Evolutionary conservation across 2,797 vertebrate genomes (phyloP), one percentile per base, ranked within the genome.

Genomic region (Phoebastria nigripes): DNA sequence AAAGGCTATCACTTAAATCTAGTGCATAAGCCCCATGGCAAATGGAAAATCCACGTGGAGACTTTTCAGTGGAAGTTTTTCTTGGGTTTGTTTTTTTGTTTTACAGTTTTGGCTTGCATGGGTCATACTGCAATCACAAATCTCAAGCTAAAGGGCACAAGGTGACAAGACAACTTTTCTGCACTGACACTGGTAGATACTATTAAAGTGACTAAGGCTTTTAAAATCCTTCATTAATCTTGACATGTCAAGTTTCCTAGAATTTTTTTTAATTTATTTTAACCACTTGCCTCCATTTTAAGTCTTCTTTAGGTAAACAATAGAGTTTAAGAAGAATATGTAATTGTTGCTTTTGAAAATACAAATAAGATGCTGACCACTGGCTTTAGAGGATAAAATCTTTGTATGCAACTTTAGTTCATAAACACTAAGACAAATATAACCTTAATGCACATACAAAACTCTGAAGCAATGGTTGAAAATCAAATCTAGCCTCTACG

Each of bases 141-240:
- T 83, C 52, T 94, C 69, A 91, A 88, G 29, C 21, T 82, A 26
- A 94, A 96, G 86, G 95, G 65, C 46, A 78, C 78, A 92, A 92
- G 61, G 51, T 94, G 70, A 62, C 35, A 85, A 83, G 71, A 44
- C 5, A 88, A 59, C 19, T 65, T 81, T 94, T 95, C 79, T 91
- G 22, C 31, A n/a, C 21, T 72, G 87, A 61, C 71, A 78, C 54
- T 33, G 87, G 26, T 39, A 91, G 76, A 90, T 91, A 46, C 35
- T 55, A 54, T 91, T 91, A 79, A 93, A 85, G 54, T 71, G 59
- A 93, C 49, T 37, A 93, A 88, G 46, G 41, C 74, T 71, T 90
- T 82, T 55, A 94, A 95, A 82, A 93, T 65, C 65, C 59, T 83
- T 80, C 24, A 62, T 94, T 96, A 86, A 84, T 95, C 70, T 90